Evolutionary conservation across 2,888 invertebrate genomes (phyloP), one percentile per base, ranked within the genome.

Genomic region (Chrysolina haemoptera): DNA sequence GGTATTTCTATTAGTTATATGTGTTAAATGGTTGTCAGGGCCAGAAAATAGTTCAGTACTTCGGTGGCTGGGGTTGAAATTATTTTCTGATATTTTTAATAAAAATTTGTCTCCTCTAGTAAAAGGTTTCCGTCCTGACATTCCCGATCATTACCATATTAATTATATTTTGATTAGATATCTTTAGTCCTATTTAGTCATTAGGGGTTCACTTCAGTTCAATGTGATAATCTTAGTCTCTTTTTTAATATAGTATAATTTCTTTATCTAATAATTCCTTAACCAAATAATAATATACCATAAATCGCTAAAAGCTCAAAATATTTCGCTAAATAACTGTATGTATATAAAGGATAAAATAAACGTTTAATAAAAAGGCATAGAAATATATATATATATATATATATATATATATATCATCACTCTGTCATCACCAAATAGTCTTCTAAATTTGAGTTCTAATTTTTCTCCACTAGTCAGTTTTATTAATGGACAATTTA

Each of bases 61-160:
- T 48, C 48, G 14, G n/a, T 43, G 43, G 12, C 43, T 43, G 43
- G 14, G 14, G 43, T 43, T 43, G 11, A 43, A 10, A 43, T 43
- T 48, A 12, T n/a, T 48, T 6, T 48, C 48, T 48, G 48, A 1
- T 48, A 48, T 8, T 48, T 48, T 48, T n/a, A 48, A 8, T n/a
- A 48, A 12, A 48, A 48, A n/a, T 48, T 48, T 48, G n/a, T 48
- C 48, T 48, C n/a, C 48, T 48, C 48, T 48, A 48, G 48, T 48
- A 48, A 48, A 48, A 48, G 48, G 48, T 48, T 48, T 48, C 14
- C 48, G 6, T n/a, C 48, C 48, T 48, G 48, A n/a, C n/a, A 48
- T 48, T n/a, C 48, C 48, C 14, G n/a, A 12, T 48, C 6, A 48
- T 48, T 48, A 48, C n/a, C 48, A 48, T 48, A 14, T 48, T 48